phyloP scores from a whole-genome alignment of 1,140 invertebrate genomes.

The Halictus rubicundus region DNA sequence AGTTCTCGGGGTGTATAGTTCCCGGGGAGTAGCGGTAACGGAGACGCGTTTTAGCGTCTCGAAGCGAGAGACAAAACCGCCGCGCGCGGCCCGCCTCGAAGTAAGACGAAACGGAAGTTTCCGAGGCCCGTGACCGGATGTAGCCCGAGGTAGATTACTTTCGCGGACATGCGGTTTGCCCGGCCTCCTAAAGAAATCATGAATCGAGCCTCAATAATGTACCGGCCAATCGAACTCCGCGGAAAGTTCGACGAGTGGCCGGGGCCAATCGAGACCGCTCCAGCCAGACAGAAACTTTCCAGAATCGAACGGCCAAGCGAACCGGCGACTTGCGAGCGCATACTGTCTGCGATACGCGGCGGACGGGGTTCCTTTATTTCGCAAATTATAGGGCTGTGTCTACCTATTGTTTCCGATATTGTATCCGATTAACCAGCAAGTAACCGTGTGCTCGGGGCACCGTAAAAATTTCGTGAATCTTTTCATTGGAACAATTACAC shows the following conservation, averaged over 20 bases:
- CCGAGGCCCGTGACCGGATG: background rate
- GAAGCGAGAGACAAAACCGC: background rate
- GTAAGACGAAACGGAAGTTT: slow-evolving; percentile 21
- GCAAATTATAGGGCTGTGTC: background rate
- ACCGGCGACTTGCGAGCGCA: background rate
- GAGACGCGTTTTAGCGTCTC: slow-evolving; percentile 32
- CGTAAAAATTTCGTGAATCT: too few relatives aligned
- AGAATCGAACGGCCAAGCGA: background rate
- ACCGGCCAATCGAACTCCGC: slow-evolving; percentile 49
- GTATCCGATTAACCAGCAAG: too few relatives aligned
- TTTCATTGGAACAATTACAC: too few relatives aligned
- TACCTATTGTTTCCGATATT: too few relatives aligned
- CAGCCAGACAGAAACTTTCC: background rate
- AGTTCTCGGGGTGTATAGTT: slow-evolving; percentile 24
- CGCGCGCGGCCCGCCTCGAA: background rate
- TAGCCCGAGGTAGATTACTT: slow-evolving; percentile 45
- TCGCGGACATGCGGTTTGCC: slow-evolving; percentile 38
- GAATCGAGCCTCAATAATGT: slow-evolving; percentile 62
- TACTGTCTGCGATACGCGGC: too few relatives aligned
- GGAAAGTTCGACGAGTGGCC: slow-evolving; percentile 7
- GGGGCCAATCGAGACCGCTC: background rate
- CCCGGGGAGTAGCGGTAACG: slow-evolving; percentile 28
- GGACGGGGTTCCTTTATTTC: background rate
- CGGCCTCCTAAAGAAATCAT: slow-evolving; percentile 57
- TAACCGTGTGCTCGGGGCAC: too few relatives aligned